phyloP scores from a whole-genome alignment of 1,140 invertebrate species.

The Drosophila rufa region DNA sequence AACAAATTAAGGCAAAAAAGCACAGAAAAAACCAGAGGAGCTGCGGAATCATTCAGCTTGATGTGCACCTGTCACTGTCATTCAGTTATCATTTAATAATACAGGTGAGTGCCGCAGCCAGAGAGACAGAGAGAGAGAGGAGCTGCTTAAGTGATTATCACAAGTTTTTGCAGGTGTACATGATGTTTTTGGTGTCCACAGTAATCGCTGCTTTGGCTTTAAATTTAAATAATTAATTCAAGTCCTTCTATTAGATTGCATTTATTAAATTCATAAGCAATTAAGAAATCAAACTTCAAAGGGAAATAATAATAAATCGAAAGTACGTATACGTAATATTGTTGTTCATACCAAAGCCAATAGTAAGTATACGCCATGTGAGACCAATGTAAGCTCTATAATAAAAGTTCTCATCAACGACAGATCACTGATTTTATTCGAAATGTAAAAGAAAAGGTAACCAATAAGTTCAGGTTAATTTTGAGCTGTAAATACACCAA shows the following conservation, averaged over 20 bases:
- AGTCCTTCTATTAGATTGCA: no score
- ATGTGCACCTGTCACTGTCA: conserved; percentile 35
- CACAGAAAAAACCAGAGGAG: conserved; percentile 2
- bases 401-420: no score
- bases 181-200: conserved; percentile 1
- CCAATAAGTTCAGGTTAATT: no score
- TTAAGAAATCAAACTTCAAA: no score
- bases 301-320: background rate
- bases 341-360: no score
- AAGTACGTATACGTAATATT: conserved; percentile 8
- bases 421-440: no score
- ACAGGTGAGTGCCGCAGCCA: conserved; percentile 5
- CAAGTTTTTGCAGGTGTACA: conserved; percentile 11
- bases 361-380: conserved; percentile 1
- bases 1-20: conserved; percentile 13
- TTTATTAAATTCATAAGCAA: no score
- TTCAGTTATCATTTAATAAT: conserved; percentile 52
- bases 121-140: conserved; percentile 1
- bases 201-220: background rate
- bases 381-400: no score
- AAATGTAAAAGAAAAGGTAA: no score
- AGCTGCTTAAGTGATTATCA: conserved; percentile 31
- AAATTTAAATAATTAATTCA: background rate
- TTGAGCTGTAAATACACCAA: background rate
- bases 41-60: conserved; percentile 17